These are phyloP conservation scores for Apolygus lucorum DNA, from an alignment of 1,140 invertebrate species.

Conservation along the genomic window DNA sequence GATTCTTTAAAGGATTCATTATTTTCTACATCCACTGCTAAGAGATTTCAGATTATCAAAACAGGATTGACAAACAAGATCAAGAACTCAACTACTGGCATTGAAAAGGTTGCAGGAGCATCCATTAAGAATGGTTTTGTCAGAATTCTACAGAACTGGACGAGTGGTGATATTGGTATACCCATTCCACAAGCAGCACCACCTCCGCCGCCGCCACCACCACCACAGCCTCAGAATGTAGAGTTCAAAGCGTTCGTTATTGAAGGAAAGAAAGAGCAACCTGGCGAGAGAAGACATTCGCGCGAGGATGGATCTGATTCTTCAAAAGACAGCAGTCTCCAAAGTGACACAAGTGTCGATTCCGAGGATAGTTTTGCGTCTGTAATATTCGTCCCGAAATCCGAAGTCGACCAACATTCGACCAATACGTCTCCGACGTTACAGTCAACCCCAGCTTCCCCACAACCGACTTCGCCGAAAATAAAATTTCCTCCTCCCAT, in stretches of 20 bases:
- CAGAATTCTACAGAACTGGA: slow-evolving; percentile 66
- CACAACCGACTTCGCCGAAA: slow-evolving; percentile 50
- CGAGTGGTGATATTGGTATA: slow-evolving; percentile 31
- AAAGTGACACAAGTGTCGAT: slow-evolving; percentile 86
- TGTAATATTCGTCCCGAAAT: slow-evolving; percentile 76
- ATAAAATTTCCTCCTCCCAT: slow-evolving; percentile 43
- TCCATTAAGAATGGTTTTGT: slow-evolving; percentile 56
- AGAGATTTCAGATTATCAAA: slow-evolving; percentile 73
- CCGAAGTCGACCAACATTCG: slow-evolving; percentile 48
- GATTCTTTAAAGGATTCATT: slow-evolving; percentile 63
- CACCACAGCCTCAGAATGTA: slow-evolving; percentile 27
- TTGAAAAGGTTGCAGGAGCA: slow-evolving; percentile 65
- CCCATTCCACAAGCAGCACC: slow-evolving; percentile 24
- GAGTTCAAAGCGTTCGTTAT: slow-evolving; percentile 36
- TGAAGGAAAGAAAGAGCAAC: slow-evolving; percentile 36
- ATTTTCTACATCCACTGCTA: slow-evolving; percentile 61
- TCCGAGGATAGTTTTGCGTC: slow-evolving; percentile 87
- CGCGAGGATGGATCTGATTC: slow-evolving; percentile 81
- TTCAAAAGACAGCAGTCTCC: slow-evolving; percentile 82
- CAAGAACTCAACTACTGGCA: slow-evolving; percentile 66
- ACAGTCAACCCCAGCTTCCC: slow-evolving; percentile 40
- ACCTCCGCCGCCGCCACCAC: slow-evolving; percentile 15
- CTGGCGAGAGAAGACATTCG: slow-evolving; percentile 52
- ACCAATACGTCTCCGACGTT: slow-evolving; percentile 41
- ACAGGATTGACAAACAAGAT: slow-evolving; percentile 71